phyloP scores from a whole-genome alignment of 2,888 invertebrate genomes.

The Maniola hyperantus region DNA sequence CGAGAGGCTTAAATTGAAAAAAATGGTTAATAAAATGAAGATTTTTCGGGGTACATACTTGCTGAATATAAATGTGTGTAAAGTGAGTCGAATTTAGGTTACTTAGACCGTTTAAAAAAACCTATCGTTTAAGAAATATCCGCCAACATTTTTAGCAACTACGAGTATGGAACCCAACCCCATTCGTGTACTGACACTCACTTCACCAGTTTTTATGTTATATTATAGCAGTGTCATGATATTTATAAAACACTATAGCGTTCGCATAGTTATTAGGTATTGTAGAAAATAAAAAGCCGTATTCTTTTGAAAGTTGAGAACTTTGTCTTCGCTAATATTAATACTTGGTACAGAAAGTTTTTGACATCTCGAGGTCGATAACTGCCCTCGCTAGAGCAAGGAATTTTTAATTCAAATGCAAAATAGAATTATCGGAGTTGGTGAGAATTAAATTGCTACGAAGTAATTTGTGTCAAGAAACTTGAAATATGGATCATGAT shows the following conservation, averaged over 20 bases:
- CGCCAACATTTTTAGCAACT: too few relatives aligned
- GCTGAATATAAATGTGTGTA: too few relatives aligned
- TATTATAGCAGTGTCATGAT: neutral
- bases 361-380: conserved; percentile 70
- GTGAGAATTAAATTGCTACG: conserved; percentile 74
- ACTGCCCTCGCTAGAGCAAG: conserved; percentile 65
- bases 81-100: too few relatives aligned
- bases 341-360: conserved; percentile 65
- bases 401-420: conserved; percentile 79
- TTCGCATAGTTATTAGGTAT: neutral
- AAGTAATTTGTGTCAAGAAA: conserved; percentile 74
- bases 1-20: too few relatives aligned
- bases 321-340: conserved; percentile 66
- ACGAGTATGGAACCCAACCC: too few relatives aligned
- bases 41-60: too few relatives aligned
- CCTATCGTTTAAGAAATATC: too few relatives aligned
- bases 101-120: too few relatives aligned
- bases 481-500: conserved; percentile 63
- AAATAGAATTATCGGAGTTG: conserved; percentile 78
- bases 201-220: too few relatives aligned
- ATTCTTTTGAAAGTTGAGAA: conserved; percentile 5
- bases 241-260: neutral
- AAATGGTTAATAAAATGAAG: too few relatives aligned
- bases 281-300: conserved; percentile 4
- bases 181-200: too few relatives aligned